These are phyloP conservation scores for Danionella dracula DNA, from an alignment of 2,797 vertebrate genomes.

Conservation along the genomic window DNA sequence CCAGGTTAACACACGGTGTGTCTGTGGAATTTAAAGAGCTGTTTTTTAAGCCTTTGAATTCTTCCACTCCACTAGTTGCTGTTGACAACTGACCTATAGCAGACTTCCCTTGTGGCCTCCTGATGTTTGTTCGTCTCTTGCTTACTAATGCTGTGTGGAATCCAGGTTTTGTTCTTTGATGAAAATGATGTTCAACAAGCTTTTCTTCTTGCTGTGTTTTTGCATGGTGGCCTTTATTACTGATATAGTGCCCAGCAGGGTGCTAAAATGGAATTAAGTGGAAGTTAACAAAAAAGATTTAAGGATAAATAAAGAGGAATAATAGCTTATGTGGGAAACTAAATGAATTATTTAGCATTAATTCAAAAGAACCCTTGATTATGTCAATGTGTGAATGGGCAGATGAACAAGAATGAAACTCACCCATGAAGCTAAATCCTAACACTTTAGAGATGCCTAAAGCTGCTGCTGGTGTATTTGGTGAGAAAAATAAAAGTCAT, in stretches of 20 bases:
- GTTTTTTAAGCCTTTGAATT: background rate
- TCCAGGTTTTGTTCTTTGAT: slow-evolving; percentile 23
- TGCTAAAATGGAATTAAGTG: slow-evolving; percentile 21
- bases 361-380: too few species aligned
- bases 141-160: slow-evolving; percentile 21
- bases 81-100: slow-evolving; percentile 29
- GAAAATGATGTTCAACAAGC: slow-evolving; percentile 26
- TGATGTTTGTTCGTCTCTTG: slow-evolving; percentile 28
- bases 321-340: too few species aligned
- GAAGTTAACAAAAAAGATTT: slow-evolving; percentile 17
- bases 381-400: too few species aligned
- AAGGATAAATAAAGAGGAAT: background rate
- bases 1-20: background rate
- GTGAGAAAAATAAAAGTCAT: background rate
- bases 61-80: slow-evolving; percentile 16
- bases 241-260: slow-evolving; percentile 25
- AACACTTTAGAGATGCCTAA: background rate
- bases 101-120: slow-evolving; percentile 1
- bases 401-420: too few species aligned
- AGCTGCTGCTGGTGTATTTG: slow-evolving; percentile 1
- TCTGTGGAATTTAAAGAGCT: background rate
- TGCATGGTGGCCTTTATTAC: background rate
- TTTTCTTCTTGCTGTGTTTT: slow-evolving; percentile 21
- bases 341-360: too few species aligned
- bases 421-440: too few species aligned